A percentile compares a stretch with the other conserved stretches of the same genome.
phyloP scores from a whole-genome alignment of 2,888 invertebrate genomes.

The Laspeyria flexula region DNA sequence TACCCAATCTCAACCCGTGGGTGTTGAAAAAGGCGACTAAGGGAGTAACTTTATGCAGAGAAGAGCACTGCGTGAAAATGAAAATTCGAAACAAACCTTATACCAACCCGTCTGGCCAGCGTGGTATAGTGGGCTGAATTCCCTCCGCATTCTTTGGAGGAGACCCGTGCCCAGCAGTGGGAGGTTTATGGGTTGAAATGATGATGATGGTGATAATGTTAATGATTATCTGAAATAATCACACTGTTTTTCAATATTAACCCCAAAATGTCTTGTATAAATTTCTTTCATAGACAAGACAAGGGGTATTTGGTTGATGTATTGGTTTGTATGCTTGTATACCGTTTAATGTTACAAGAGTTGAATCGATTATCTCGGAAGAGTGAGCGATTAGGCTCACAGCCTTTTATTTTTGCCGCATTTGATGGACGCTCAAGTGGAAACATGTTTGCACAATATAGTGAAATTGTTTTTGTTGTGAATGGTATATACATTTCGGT shows the following conservation, averaged over 20 bases:
- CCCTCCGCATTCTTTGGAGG: too few species aligned
- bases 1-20: too few species aligned
- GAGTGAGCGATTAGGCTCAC: constrained; percentile 39
- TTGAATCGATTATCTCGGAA: constrained; percentile 37
- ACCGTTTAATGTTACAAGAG: constrained; percentile 15
- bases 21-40: too few species aligned
- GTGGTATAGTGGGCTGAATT: too few species aligned
- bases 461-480: not conserved
- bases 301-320: constrained; percentile 23
- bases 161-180: too few species aligned
- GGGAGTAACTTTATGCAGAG: too few species aligned
- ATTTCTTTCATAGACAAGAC: constrained; percentile 4
- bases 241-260: not conserved
- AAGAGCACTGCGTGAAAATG: too few species aligned
- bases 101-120: too few species aligned
- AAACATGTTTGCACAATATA: constrained; percentile 6
- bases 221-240: too few species aligned
- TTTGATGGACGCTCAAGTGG: constrained; percentile 13
- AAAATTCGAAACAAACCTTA: too few species aligned
- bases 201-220: too few species aligned
- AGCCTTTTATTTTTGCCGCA: constrained; percentile 25
- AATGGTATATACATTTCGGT: not conserved
- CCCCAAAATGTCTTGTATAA: not conserved
- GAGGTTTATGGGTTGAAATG: too few species aligned
- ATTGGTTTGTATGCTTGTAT: constrained; percentile 15